Evolutionary conservation across 2,888 invertebrate genomes (phyloP), one percentile per base, ranked within the genome.

Genomic region (Ischnura elegans): DNA sequence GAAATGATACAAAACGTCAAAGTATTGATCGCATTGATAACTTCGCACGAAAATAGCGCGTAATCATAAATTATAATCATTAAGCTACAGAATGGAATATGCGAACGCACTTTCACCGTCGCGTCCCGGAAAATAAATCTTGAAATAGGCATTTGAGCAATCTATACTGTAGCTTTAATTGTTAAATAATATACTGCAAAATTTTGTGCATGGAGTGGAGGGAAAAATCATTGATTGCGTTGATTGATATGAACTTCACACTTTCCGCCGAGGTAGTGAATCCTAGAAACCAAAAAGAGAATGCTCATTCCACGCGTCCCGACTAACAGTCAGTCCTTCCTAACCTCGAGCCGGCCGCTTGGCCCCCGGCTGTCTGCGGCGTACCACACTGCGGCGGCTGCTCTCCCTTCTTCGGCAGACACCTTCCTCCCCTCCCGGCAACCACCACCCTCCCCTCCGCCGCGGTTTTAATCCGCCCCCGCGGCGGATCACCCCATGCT

Each of bases 321-420:
- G 36, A 19, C 51, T 51, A 13, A 13, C 51, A 51, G 87, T 42
- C 29, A 13, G n/a, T 16, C 84, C 36, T 84, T 87, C 93, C 94
- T 94, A 93, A 86, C 51, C 51, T 19, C 51, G 13, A 51, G 19
- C 51, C 66, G 93, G 29, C 93, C 93, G 95, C 96, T 96, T 96
- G 76, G 93, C 93, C 42, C 93, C 76, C 95, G 94, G 76, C 10
- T 36, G 76, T 61, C 21, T 21, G 36, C 8, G 66, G 29, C 8
- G 66, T 8, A 16, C 76, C 36, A 36, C 76, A 10, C 25, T 61
- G 61, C 61, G 21, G 21, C 25, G 76, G 76, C 76, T 36, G 5
- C 95, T 95, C 95, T 95, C 93, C 94, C 93, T 94, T 36, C 61
- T 61, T 10, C 36, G 66, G 21, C 25, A 21, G 0, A 29, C 76